Evolutionary conservation across 2,113 vertebrate genomes (phyloP), one percentile per base, ranked within the genome.

Genomic region (Brachypodius melanocephalos): DNA sequence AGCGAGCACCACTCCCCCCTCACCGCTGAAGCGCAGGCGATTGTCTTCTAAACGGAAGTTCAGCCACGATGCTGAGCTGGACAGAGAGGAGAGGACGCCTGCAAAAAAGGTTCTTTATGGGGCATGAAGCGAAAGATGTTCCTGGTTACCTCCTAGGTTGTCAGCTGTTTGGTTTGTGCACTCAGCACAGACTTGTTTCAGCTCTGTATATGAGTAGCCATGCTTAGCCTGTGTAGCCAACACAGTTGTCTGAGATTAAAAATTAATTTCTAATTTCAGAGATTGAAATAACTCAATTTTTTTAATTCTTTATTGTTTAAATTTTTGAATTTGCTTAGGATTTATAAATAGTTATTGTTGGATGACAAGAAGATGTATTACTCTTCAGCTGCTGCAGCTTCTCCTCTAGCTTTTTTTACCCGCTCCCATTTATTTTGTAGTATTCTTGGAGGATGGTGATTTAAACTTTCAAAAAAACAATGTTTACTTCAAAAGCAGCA

Each of bases 21-120:
- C 99, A 7, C 99, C 99, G 0, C 97, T 97, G 94, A 99, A 99
- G 85, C 98, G 99, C 31, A 97, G 99, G 90, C 97, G 99, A 32
- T 97, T 98, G 1, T 98, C 99, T 32, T 97, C 98, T 1, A 99
- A 99, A 96, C 98, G 99, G 74, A 98, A 99, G 88, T 97, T 98
- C 48, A 98, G 97, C 92, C 98, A 97, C 0, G 98, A 98, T 81
- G 97, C 98, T 5, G 98, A 99, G 85, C 92, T 81, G 6, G 98
- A 98, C 93, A 98, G 98, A 86, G 97, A 98, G 32, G 98, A 99
- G 54, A 97, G 98, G 63, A 98, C 98, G 3, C 98, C 98, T 75
- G 97, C 95, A 91, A 99, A 99, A 97, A 99, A 99, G 99, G 99
- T 99, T 94, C 77, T 88, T 69, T 84, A 21, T 0, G 9, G 74